Evolutionary conservation across 64 coral and sea anemone genomes (phyloP), one percentile per base, ranked within the genome.

Genomic region (Actinia tenebrosa): DNA sequence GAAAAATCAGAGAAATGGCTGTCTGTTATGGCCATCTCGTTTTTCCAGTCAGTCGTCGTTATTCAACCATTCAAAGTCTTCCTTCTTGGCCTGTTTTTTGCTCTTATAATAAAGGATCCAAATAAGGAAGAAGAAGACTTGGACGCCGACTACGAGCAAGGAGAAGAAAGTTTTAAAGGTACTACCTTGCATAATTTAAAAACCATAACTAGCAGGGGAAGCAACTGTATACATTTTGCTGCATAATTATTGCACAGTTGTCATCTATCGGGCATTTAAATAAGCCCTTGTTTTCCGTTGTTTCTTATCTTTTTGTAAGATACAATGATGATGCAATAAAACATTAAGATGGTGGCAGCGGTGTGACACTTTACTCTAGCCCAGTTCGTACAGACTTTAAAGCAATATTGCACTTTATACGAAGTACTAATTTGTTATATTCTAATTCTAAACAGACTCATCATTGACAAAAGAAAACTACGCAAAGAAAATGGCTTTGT

Each of bases 51-150:
- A 22, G 88, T 98, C 1, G 44, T 98, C 13, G 90, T 98, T 20
- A 92, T 94, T 53, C 96, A 98, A 43, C 96, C 96, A 10, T 80
- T 92, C n/a, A 98, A 98, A 44, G 93, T 98, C 22, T 89, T 98
- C 66, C 55, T 94, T 27, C 60, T 94, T 44, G 96, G 93, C 4
- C 84, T 93, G 6, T 98, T 95, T 42, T 92, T 98, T 19, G 96
- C 96, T 26, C 83, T 98, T 16, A 89, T 98, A 16, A 92, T 98
- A 64, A 98, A 98, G 77, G 92, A 98, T 45, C 96, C 96, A 19
- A 88, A 98, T 45, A 98, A 98, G 63, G 96, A 98, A 56, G 92
- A 98, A 16, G 89, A 98, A 45, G 89, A 98, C 20, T 84, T 42
- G 14, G 69, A 75, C 16, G 69, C 69, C 25, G 69, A 75, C 69